Evolutionary conservation across 2,888 invertebrate genomes (phyloP), one percentile per base, ranked within the genome.

Genomic region (Spicauda simplicius): DNA sequence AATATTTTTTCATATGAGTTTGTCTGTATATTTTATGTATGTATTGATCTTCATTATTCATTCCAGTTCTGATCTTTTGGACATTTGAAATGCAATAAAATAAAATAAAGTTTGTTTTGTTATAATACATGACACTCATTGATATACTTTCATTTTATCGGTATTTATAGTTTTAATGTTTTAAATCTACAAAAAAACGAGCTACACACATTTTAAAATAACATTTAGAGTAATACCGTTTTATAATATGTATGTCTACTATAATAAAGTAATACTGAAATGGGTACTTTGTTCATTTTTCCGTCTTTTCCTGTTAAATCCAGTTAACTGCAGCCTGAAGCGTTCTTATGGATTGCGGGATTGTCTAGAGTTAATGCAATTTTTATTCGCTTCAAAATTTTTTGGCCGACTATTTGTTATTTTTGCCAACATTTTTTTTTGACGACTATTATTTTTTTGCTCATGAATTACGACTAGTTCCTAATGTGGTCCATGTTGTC

Each of bases 181-280:
- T 62, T 37, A 53, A 63, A 25, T 30, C 55, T 55, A 55, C 62
- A 55, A 54, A 45, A 12, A 41, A 14, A 37, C 11, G 45, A 63
- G 30, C 30, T 55, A 45, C 7, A 63, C 16, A 25, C 16, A 14
- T 55, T 63, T 63, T 54, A 4, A 62, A 53, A 62, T 61, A n/a
- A 61, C 20, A 45, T 55, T 63, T 62, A 20, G 25, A 53, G 16
- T 30, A 63, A 55, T 55, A 62, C 20, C 54, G 55, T 63, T 63
- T 63, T 63, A 45, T 45, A 63, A 63, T 63, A 50, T 59, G 48
- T 52, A 53, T 41, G 14, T 41, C 14, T 33, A 52, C 53, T 52
- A 52, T 8, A 63, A 55, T 55, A 55, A 63, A 63, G 12, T 25
- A 45, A 25, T 55, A 18, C 25, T 45, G n/a, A 55, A 55, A 61